Evolutionary conservation across 35 echinoderm and acorn worm species (phyloP), one percentile per base, ranked within the genome.

Genomic region (Ptychodera flava): DNA sequence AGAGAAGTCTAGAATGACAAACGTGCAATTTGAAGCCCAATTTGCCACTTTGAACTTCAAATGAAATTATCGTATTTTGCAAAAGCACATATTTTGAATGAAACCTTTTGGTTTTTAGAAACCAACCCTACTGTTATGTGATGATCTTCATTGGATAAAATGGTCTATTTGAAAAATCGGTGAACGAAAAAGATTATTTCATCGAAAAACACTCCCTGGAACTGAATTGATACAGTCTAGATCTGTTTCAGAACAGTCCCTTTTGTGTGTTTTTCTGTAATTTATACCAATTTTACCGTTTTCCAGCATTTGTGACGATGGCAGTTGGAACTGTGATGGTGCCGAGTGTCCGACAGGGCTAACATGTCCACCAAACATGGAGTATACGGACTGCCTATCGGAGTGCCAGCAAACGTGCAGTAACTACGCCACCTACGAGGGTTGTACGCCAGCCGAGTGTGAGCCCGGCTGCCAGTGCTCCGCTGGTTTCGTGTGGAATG

Each of bases 341-440:
- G 35, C 81, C 31, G 36, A 85, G 33, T 95, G 93, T 38, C 89
- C 81, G 10, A 38, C 80, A 29, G 45, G 22, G 22, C 45, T 12
- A 64, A 87, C 90, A 0, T 95, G 93, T 37, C 81, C 81, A 0
- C 78, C 28, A 16, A 89, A 95, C 87, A 37, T 91, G 38, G 87
- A 85, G 78, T 89, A 82, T 36, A 87, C 87, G 1, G 37, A 83
- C 33, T 95, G 93, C 33, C 34, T 86, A 29, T 76, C 80, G 29
- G 86, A 35, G 0, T 89, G 93, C 38, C 35, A 81, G 1, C 91
- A 89, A 83, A 91, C 83, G 30, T 89, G 87, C 38, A 36, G 52
- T 31, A 91, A 95, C 38, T 78, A 89, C 82, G 82, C 89, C n/a
- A 83, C 89, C 31, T 93, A 85, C 75, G 87, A 85, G 36, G 83